Evolutionary conservation across 2,888 invertebrate genomes (phyloP), one percentile per base, ranked within the genome.

Genomic region (Catocala fraxini): DNA sequence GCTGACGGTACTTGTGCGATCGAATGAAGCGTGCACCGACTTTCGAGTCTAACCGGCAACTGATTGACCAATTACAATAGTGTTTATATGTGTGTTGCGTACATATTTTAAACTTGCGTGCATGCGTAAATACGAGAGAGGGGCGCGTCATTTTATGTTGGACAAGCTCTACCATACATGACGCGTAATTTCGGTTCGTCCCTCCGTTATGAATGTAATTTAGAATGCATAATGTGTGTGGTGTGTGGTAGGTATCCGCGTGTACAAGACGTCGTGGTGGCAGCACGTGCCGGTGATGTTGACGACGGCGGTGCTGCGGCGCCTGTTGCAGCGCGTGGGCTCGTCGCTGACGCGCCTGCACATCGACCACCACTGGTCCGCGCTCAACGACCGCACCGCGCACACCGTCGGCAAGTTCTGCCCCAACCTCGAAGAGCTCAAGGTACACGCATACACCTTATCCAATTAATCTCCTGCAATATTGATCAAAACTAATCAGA

Each of bases 341-440:
- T 75, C 73, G 42, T 86, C 90, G 63, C 85, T 95, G 35, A 77
- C 82, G 59, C 89, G 91, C 1, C 88, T 96, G 67, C 92, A 95
- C 80, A 89, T 95, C 62, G 94, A 95, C 77, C 89, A 92, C 73
- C 84, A 87, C 76, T 89, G 90, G 80, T 89, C 92, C 45, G 84
- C 89, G 53, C 89, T 95, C 69, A 92, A 94, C 75, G 91, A 92
- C 78, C 94, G 95, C 76, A 95, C 95, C 15, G 89, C 95, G 43
- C 94, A 95, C 71, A 90, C 94, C 11, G 86, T 95, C 61, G 95
- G 94, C 75, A 95, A 95, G 89, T 93, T 95, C 80, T 95, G 95
- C 70, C 95, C 95, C 7, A 91, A 94, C 80, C 89, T 96, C 1
- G 94, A 94, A 66, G 92, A 89, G 63, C 85, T 95, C 46, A 92